phyloP scores from a whole-genome alignment of 2,797 vertebrate genomes.

The Gymnothorax javanicus region DNA sequence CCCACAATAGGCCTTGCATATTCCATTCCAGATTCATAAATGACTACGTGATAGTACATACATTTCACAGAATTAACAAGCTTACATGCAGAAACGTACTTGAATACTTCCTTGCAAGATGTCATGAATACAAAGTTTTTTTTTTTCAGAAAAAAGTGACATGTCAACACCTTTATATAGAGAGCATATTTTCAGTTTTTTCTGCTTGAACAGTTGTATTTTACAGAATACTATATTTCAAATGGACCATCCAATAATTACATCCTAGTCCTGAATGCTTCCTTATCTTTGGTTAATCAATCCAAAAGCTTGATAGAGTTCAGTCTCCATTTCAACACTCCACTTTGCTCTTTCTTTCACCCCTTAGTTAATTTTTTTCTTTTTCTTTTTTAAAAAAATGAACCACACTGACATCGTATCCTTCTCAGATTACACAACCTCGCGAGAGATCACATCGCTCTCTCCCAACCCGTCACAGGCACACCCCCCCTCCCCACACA shows the following conservation, averaged over 20 bases:
- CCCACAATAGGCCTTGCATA: slow-evolving; percentile 23
- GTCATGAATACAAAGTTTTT: slow-evolving; percentile 54
- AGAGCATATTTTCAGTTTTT: slow-evolving; percentile 59
- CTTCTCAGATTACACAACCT: slow-evolving; percentile 59
- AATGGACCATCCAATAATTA: slow-evolving; percentile 63
- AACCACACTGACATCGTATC: slow-evolving; percentile 62
- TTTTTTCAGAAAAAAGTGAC: slow-evolving; percentile 53
- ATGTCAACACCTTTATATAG: slow-evolving; percentile 69
- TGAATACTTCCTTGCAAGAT: slow-evolving; percentile 56
- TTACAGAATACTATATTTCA: slow-evolving; percentile 70
- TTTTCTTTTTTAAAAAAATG: slow-evolving; percentile 61
- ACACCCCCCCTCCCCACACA: slow-evolving; percentile 76
- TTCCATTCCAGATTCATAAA: not conserved
- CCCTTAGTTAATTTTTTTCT: slow-evolving; percentile 54
- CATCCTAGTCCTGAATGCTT: slow-evolving; percentile 62
- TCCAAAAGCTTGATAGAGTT: slow-evolving; percentile 71
- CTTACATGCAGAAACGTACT: slow-evolving; percentile 63
- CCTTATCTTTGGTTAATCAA: slow-evolving; percentile 74
- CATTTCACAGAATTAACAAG: slow-evolving; percentile 65
- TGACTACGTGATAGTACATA: slow-evolving; percentile 21
- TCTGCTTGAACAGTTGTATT: slow-evolving; percentile 72
- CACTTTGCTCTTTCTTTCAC: slow-evolving; percentile 67
- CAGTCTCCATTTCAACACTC: slow-evolving; percentile 59
- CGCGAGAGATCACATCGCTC: slow-evolving; percentile 53
- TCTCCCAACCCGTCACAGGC: slow-evolving; percentile 71